Conservation (phyloP, 2,888 invertebrate genomes). For the Caradrina kadenii region DNA sequence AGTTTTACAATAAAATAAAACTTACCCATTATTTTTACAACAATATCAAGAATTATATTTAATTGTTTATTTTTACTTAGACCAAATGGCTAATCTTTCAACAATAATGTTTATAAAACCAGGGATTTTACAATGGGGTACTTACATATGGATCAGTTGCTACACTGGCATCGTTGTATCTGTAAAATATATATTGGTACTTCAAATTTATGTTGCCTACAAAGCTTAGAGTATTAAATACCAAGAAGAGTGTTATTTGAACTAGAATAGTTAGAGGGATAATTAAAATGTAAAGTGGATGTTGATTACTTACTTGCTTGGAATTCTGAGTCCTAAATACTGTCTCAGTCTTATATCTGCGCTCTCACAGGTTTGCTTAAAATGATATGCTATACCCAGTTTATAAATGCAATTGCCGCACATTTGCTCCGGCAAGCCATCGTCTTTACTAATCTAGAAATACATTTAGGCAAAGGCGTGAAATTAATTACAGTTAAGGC, state of each 20-base stretch:
- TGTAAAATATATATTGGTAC: slow-evolving; percentile 67
- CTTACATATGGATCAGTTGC: slow-evolving; percentile 89
- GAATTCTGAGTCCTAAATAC: slow-evolving; percentile 87
- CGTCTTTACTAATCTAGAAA: slow-evolving; percentile 87
- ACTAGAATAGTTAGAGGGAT: not conserved
- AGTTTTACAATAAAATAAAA: too few relatives aligned
- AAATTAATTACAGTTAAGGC: not conserved
- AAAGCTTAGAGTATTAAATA: not conserved
- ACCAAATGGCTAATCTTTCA: not conserved
- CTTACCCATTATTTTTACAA: too few relatives aligned
- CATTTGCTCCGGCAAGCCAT: slow-evolving; percentile 91
- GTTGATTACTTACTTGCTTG: slow-evolving; percentile 74
- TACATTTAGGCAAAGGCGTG: slow-evolving; percentile 15
- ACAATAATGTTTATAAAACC: not conserved
- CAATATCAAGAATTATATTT: too few relatives aligned
- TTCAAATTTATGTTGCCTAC: not conserved
- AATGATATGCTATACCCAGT: slow-evolving; percentile 91
- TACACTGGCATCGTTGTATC: slow-evolving; percentile 88
- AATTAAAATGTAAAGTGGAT: too few relatives aligned
- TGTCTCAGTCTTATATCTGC: slow-evolving; percentile 90
- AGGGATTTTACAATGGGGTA: slow-evolving; percentile 28
- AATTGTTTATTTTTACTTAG: not conserved
- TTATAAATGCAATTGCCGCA: slow-evolving; percentile 92
- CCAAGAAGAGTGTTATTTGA: not conserved
- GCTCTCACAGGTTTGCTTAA: slow-evolving; percentile 91